These are phyloP conservation scores for Hassar affinis DNA, from an alignment of 2,113 vertebrate genomes.

Conservation along the genomic window DNA sequence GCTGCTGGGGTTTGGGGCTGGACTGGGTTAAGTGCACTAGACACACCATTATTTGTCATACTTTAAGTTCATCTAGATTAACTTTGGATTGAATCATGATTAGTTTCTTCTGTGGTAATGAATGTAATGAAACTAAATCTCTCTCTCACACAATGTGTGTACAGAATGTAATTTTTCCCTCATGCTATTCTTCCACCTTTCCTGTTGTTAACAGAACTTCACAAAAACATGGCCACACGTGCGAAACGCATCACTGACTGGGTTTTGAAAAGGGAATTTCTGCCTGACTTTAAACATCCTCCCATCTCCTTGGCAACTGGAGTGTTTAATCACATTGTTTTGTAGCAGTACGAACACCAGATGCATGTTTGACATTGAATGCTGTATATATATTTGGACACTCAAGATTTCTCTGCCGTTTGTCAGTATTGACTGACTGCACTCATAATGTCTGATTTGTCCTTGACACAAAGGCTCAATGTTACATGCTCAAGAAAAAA, in stretches of 20 bases:
- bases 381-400: background rate
- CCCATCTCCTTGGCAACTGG: background rate
- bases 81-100: slow-evolving; percentile 1
- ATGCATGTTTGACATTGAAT: background rate
- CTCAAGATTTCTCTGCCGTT: background rate
- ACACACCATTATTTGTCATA: slow-evolving; percentile 6
- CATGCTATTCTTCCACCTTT: background rate
- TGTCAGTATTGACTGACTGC: background rate
- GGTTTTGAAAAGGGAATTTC: slow-evolving; percentile 5
- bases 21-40: slow-evolving; percentile 12
- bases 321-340: background rate
- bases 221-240: background rate
- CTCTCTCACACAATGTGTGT: background rate
- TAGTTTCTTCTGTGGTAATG: background rate
- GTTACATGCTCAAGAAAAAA: background rate
- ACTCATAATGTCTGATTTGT: background rate
- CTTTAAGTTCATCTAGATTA: slow-evolving; percentile 4
- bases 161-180: background rate
- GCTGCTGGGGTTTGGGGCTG: background rate
- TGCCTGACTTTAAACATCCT: background rate
- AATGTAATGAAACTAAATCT: slow-evolving; percentile 5
- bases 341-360: background rate
- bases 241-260: background rate
- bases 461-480: background rate
- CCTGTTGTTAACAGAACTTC: background rate